Percentiles rank a stretch among this genome's conserved stretches.
phyloP scores from a whole-genome alignment of 2,113 vertebrate species.

The Galemys pyrenaicus region DNA sequence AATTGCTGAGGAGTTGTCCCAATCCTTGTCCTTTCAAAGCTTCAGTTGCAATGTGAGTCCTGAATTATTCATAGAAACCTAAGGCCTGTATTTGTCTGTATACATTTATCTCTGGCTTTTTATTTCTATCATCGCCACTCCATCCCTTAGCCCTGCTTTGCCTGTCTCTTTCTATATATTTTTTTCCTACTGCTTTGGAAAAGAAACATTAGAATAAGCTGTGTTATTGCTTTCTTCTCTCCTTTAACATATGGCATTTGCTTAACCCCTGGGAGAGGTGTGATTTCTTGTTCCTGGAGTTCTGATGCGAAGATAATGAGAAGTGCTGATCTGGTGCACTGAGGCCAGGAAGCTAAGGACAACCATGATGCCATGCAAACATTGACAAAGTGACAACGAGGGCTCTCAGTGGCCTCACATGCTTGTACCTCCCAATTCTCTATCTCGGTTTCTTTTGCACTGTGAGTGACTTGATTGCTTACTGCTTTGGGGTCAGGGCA shows the following conservation, averaged over 20 bases:
- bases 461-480: neutral
- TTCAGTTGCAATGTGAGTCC: neutral
- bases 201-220: constrained; percentile 65
- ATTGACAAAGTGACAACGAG: neutral
- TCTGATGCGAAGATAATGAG: constrained; percentile 49
- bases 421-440: neutral
- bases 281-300: constrained; percentile 37
- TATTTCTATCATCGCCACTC: neutral
- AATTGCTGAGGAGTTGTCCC: neutral
- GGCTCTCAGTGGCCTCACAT: neutral
- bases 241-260: constrained; percentile 63
- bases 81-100: constrained; percentile 39
- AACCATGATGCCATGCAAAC: neutral
- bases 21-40: constrained; percentile 49
- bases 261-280: constrained; percentile 67
- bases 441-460: neutral
- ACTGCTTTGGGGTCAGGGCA: neutral
- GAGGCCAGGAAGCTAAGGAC: neutral
- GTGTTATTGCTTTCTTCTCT: constrained; percentile 61
- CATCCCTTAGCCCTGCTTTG: neutral
- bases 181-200: constrained; percentile 19
- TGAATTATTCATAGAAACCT: constrained; percentile 68
- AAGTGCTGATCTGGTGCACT: constrained; percentile 37
- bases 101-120: constrained; percentile 25
- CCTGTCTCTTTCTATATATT: neutral